Percentiles rank a stretch among this genome's conserved stretches.
Evolutionary conservation across 2,113 vertebrate genomes (phyloP).

Genomic region (Lagopus leucura): DNA sequence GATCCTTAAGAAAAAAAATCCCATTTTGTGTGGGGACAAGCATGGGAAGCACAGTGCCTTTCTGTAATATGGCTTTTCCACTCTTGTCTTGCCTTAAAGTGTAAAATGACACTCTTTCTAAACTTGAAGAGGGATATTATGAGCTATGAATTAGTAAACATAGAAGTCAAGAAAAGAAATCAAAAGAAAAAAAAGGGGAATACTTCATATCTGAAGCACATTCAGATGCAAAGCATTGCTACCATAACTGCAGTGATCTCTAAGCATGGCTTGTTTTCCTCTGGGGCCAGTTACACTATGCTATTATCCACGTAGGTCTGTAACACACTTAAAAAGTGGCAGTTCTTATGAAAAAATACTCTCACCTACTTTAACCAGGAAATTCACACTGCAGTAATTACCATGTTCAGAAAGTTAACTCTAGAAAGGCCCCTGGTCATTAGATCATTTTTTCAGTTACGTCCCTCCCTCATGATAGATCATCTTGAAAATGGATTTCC

Average conservation of each 20-base stretch:
- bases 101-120: background rate
- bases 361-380: background rate
- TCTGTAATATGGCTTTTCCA: background rate
- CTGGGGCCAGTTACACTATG: background rate
- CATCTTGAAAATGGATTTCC: background rate
- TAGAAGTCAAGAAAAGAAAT: background rate
- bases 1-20: background rate
- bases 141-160: background rate
- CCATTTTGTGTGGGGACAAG: background rate
- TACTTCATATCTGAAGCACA: background rate
- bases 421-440: background rate
- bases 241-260: background rate
- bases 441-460: background rate
- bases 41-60: background rate
- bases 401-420: background rate
- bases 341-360: background rate
- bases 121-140: background rate
- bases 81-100: background rate
- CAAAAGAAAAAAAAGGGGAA: background rate
- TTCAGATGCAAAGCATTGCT: background rate
- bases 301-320: accelerated
- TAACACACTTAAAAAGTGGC: background rate
- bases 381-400: background rate
- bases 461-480: background rate
- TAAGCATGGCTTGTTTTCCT: background rate